Evolutionary conservation across 1,140 invertebrate species (phyloP), one percentile per base, ranked within the genome.

Genomic region (Drosophila tsacasi): DNA sequence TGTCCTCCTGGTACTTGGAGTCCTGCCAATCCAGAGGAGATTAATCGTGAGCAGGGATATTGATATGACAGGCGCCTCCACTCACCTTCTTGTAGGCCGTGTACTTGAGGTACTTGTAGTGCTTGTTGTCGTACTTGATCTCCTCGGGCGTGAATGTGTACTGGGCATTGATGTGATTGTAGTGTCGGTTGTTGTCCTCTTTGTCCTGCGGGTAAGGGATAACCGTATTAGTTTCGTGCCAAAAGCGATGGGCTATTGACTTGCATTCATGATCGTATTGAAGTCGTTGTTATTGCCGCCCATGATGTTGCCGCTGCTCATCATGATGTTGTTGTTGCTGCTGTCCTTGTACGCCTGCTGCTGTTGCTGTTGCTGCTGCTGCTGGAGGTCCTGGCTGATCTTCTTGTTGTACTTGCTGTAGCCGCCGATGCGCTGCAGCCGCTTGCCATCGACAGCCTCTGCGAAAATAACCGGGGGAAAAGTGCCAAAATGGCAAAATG

Each of bases 61-160:
- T 1, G 21, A 59, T 21, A 8, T 47, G 27, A 10, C 23, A 9
- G 23, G 23, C 23, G 15, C 39, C 10, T n/a, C 49, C 21, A 54
- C 81, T 79, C 49, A 93, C 92, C 91, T 96, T 96, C 81, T 94
- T 90, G 76, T 95, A 95, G 84, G 96, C 96, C 23, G 95, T 96
- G 86, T 96, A 97, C 92, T 96, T 96, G 78, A 96, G 95, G 87
- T 96, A 96, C 82, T 96, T 96, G 93, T 96, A 96, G 92, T 96
- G 96, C 93, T 96, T 96, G 94, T 96, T 96, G 79, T 96, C 96
- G 83, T 96, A 96, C 91, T 96, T 96, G 92, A 96, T 96, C 91
- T 97, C 96, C 81, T 96, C 95, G 8, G 96, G 96, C 8, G 95
- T 96, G 83, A 96, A 95, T 35, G 95, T 96, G 86, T 96, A 94